Evolutionary conservation across 2,797 vertebrate species (phyloP).

Genomic region (Cynopterus sphinx): DNA sequence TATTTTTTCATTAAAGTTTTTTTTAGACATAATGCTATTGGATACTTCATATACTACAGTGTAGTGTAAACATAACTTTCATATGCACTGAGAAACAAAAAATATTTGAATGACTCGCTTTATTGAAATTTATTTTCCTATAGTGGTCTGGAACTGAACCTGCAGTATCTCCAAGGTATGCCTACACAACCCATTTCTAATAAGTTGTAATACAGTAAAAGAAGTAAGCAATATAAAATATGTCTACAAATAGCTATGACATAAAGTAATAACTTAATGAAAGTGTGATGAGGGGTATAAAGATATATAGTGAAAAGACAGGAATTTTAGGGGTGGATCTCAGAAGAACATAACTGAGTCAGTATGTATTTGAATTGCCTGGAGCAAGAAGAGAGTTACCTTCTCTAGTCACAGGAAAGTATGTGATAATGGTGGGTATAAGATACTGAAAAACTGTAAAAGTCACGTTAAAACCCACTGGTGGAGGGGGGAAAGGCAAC

Average conservation of each 20-base stretch:
- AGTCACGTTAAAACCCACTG: slow-evolving; percentile 1
- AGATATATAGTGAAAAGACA: neutral
- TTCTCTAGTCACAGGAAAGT: neutral
- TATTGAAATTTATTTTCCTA: neutral
- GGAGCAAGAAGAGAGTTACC: neutral
- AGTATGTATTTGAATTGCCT: neutral
- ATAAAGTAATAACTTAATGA: neutral
- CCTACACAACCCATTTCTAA: neutral
- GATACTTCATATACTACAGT: neutral
- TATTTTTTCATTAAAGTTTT: neutral
- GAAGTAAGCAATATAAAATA: neutral
- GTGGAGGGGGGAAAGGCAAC: no score
- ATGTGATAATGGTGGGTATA: neutral
- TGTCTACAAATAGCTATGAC: neutral
- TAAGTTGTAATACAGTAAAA: neutral
- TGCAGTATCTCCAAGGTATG: neutral
- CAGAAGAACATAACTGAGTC: neutral
- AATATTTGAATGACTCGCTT: neutral
- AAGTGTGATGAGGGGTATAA: neutral
- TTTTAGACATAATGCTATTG: neutral
- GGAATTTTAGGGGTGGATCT: neutral
- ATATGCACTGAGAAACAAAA: neutral
- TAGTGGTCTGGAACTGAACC: neutral
- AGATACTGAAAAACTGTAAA: neutral
- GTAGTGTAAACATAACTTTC: neutral